Percentiles rank a stretch among this genome's conserved stretches.
These are phyloP conservation scores for Thaumatotibia leucotreta DNA, from an alignment of 1,140 invertebrate species.

Conservation along the genomic window DNA sequence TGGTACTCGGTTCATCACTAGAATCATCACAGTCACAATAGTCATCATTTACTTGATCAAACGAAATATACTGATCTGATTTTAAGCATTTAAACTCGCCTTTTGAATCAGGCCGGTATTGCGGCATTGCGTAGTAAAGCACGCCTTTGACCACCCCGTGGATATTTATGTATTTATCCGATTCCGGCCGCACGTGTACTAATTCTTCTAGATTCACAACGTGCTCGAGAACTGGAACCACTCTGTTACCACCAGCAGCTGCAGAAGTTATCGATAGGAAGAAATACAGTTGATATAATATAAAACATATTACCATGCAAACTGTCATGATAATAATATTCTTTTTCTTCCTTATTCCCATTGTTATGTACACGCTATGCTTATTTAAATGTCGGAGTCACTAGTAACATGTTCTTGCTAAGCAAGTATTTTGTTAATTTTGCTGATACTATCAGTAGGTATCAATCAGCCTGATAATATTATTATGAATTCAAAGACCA, in stretches of 20 bases:
- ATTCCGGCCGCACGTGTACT: slow-evolving; percentile 43
- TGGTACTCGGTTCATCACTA: slow-evolving; percentile 93
- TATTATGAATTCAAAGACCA: neutral
- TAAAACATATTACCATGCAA: slow-evolving; percentile 49
- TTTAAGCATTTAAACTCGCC: slow-evolving; percentile 57
- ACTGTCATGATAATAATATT: slow-evolving; percentile 51
- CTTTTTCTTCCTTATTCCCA: slow-evolving; percentile 62
- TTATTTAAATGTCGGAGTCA: neutral
- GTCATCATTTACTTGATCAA: slow-evolving; percentile 91
- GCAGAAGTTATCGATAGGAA: slow-evolving; percentile 59
- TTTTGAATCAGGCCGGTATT: slow-evolving; percentile 50
- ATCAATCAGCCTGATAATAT: no score
- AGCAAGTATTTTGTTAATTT: neutral
- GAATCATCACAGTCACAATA: slow-evolving; percentile 95
- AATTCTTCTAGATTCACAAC: slow-evolving; percentile 31
- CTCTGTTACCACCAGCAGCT: slow-evolving; percentile 26
- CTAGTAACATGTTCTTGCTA: neutral
- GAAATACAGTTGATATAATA: slow-evolving; percentile 64
- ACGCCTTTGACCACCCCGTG: slow-evolving; percentile 59
- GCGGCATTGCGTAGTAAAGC: slow-evolving; percentile 39
- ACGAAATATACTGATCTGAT: slow-evolving; percentile 47
- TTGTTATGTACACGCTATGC: slow-evolving; percentile 5
- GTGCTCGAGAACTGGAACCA: slow-evolving; percentile 42
- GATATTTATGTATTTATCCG: slow-evolving; percentile 57
- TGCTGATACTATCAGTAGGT: no score